Base-by-base conservation (phyloP, 1,140 invertebrate species). In the Pseudobourletiella spinata region DNA sequence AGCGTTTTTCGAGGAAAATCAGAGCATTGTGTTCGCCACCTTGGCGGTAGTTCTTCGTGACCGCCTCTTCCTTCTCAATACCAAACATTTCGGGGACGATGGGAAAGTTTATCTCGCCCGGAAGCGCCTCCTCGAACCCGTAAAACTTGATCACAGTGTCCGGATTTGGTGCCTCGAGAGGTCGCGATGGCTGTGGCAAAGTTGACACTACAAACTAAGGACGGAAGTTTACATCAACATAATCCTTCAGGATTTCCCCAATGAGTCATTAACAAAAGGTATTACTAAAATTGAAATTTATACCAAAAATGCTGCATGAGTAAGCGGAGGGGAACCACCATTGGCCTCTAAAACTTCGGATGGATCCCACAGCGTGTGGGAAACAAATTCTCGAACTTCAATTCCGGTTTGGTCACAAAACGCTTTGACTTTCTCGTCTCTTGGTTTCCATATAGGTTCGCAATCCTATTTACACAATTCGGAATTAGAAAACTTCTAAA, bases 361-460 rank as follows among this genome's bases (percentile, higher is more conserved):
- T 0, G 85, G 82, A 69, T 85, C 80, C 79, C 85, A 87, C 8
- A 88, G 75, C 0, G 86, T 88, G 70, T 88, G 86, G 0, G 85
- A 86, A 1, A 84, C 80, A 69, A 79, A 78, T 65, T 84, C 84
- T 20, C 77, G 74, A 24, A 78, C 80, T 56, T 78, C 71, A 1
- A 86, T 78, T 42, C 77, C 78, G 25, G 78, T 72, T 57, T 82
- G 75, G 1, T 73, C 64, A 65, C 85, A 87, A 4, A 82, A 71
- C 16, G 72, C 61, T 57, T 79, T 82, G 0, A 85, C 80, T 3
- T 71, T 65, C n/a, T 80, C 75, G 73, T 87, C 86, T 29, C 84
- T 74, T 1, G 75, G 68, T 1, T 77, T 78, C 84, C 84, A 87
- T 50, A 85, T 81, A 0, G 85, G 83, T 73, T 87, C 85, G 68